A percentile compares a stretch with the other conserved stretches of the same genome.
These are phyloP conservation scores for Cryptus armator DNA, from an alignment of 2,888 invertebrate genomes.

Conservation along the genomic window DNA sequence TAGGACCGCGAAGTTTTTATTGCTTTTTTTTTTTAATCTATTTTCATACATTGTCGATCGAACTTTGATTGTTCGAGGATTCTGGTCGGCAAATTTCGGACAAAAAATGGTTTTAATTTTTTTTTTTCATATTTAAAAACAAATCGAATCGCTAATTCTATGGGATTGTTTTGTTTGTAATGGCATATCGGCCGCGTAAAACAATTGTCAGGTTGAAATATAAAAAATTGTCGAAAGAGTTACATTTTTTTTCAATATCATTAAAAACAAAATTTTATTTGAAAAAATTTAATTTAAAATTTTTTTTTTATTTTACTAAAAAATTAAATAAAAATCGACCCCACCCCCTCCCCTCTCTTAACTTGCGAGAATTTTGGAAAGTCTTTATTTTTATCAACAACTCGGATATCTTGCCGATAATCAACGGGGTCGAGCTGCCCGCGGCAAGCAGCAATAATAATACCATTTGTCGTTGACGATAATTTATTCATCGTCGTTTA, in stretches of 20 bases:
- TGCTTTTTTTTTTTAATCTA: background rate
- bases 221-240: no score
- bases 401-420: no score
- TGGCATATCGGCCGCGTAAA: no score
- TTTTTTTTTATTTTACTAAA: background rate
- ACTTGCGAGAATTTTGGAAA: no score
- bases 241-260: no score
- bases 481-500: conserved; percentile 14
- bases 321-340: no score
- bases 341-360: background rate
- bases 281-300: background rate
- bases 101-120: background rate
- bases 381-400: no score
- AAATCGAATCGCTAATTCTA: no score
- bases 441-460: background rate
- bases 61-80: no score
- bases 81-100: background rate
- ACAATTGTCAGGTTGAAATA: no score
- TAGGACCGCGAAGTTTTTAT: background rate
- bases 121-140: background rate
- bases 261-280: background rate
- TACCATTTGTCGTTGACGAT: background rate
- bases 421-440: background rate
- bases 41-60: background rate
- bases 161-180: no score